A percentile compares a stretch with the other conserved stretches of the same genome.
phyloP scores from a whole-genome alignment of 1,140 invertebrate genomes.

The Dendrolimus kikuchii region DNA sequence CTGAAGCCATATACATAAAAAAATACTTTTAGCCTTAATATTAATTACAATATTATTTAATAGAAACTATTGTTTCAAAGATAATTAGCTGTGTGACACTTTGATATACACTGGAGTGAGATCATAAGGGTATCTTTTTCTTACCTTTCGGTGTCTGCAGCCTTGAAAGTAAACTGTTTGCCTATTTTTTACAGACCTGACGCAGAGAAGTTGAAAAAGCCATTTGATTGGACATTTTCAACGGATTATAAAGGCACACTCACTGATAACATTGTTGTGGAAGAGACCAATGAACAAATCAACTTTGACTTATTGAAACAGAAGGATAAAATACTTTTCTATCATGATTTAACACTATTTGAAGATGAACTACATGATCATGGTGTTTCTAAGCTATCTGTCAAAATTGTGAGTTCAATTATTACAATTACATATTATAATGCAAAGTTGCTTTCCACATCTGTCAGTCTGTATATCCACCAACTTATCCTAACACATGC shows the following conservation, averaged over 20 bases:
- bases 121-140: no score
- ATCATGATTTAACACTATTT: slow-evolving; percentile 93
- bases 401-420: slow-evolving; percentile 90
- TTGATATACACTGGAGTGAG: no score
- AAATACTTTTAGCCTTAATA: no score
- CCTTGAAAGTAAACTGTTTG: background rate
- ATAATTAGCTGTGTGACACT: no score
- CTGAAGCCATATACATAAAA: no score
- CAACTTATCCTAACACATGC: no score
- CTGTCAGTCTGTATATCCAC: no score
- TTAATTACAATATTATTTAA: no score
- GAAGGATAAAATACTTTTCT: slow-evolving; percentile 95
- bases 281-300: slow-evolving; percentile 84
- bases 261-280: slow-evolving; percentile 73
- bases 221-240: slow-evolving; percentile 99
- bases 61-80: no score
- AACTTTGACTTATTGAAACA: slow-evolving; percentile 92
- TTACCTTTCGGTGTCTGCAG: no score
- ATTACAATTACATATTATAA: background rate
- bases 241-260: slow-evolving; percentile 93
- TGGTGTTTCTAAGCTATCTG: slow-evolving; percentile 90
- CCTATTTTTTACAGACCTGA: slow-evolving; percentile 58
- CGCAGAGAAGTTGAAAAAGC: slow-evolving; percentile 84
- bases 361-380: slow-evolving; percentile 99
- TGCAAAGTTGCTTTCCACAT: no score